Evolutionary conservation across 37 sponge, comb jelly and placozoan species (phyloP), one percentile per base, ranked within the genome.

Genomic region (Bolinopsis microptera): DNA sequence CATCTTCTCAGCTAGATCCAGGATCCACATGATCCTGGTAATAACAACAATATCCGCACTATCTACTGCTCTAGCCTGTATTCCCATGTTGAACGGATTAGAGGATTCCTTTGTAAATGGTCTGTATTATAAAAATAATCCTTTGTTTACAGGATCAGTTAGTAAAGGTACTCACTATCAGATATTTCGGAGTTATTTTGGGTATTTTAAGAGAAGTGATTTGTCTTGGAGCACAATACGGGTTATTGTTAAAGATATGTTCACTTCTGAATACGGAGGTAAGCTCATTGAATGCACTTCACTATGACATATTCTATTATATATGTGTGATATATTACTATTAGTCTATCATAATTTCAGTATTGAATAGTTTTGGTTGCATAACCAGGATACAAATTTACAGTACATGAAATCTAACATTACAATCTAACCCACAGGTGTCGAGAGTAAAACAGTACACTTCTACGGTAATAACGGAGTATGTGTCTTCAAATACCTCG

Each of bases 91-190:
- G 13, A 18, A 5, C 9, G 61, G 5, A 28, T 72, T 72, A 3
- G 75, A 72, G 75, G 31, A 72, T 72, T 72, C 5, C 26, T 72
- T 72, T 72, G 75, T 72, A 21, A 72, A 72, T 72, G 75, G 75
- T 23, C 31, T 72, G 13, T 72, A 72, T n/a, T 72, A 72, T 28
- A 2, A 72, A 8, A 24, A 28, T 3, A 30, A n/a, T n/a, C 75
- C 75, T 8, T 21, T 72, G 18, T 72, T 72, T n/a, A 28, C 31
- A n/a, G 75, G 75, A 48, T 48, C 61, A 5, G 61, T 48, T 48
- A 48, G 61, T 48, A 48, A 48, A 48, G 13, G 9, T 48, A 48
- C 5, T 5, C 61, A 48, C 13, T 48, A 48, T 48, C 9, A 48
- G 5, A 48, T 48, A 18, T 48, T 48, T 13, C 61, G 61, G 9